Evolutionary conservation across 2,888 invertebrate genomes (phyloP), one percentile per base, ranked within the genome.

Genomic region (Synanthedon andrenaeformis): DNA sequence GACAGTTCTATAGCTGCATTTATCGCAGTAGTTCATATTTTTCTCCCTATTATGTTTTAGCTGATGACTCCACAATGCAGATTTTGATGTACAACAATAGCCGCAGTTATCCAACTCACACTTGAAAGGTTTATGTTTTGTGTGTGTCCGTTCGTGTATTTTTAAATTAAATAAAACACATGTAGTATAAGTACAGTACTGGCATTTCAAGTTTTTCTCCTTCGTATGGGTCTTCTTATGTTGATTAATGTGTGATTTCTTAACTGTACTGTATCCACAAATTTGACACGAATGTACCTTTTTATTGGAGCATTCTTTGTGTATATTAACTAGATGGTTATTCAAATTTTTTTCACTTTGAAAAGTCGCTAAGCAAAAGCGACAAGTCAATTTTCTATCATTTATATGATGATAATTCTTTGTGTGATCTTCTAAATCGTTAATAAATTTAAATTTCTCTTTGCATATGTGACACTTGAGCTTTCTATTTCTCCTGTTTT

Each of bases 1-100:
- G 1, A 76, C 66, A 19, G 78, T 78, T 42, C 61, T 67, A 53
- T 76, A 78, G 53, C 59, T 66, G 55, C 78, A 78, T 58, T 70
- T 69, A 57, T 76, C 78, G 66, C 78, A 78, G 50, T 66, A 72
- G 8, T 72, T 41, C 59, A 67, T 63, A 54, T 74, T 65, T n/a
- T 60, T 58, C 3, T 63, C 58, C 1, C 63, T 69, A 50, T 65
- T 57, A 61, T 78, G 78, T 57, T 66, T 70, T 5, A 75, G 53
- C 45, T 57, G 48, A 56, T 78, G 78, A 54, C 69, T 74, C n/a
- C 56, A 58, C 6, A 78, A 58, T 0, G 66, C 71, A 3, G 76
- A 67, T 52, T 64, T 67, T 0, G 74, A 59, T 12, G 63, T 48
- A 51, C 65, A 59, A 3, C 49, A 53, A 28, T 67, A 71, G 3